Evolutionary conservation across 2,888 invertebrate genomes (phyloP), one percentile per base, ranked within the genome.

Genomic region (Hemithea aestivaria): DNA sequence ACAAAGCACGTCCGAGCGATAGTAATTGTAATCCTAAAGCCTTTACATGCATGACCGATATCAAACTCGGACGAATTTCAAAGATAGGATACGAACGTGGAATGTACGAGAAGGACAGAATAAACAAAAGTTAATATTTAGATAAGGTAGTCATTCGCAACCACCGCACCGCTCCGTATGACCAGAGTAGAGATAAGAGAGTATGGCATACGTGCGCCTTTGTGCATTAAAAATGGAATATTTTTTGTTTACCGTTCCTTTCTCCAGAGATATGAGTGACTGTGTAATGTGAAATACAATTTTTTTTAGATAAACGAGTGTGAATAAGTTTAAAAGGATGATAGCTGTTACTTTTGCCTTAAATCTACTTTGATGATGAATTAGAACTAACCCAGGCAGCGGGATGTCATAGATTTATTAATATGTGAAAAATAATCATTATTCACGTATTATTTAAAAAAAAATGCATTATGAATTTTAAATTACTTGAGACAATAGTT

Each of bases 61-160:
- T 53, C 43, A 54, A 48, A 52, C 48, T 58, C 63, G 69, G 68
- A 65, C 64, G 56, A 53, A 53, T 62, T 64, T 56, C 55, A 63
- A 60, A 71, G 68, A 70, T 70, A 68, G 62, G 63, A 16, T 55
- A 70, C 68, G 68, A 56, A 60, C 56, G 61, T 56, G 40, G 68
- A 69, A 72, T 71, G 57, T 66, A 68, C 73, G 72, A 68, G 66
- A 64, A 67, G 69, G 66, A 52, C 58, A 56, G 64, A 65, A 69
- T 72, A 73, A 75, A 74, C 74, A 73, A 72, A 69, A 62, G 73
- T 71, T 72, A 71, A 74, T 77, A 77, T 73, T 74, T 66, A 75
- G 77, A 77, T 77, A 77, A 73, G 73, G 53, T 57, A 62, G 51
- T 61, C 61, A 70, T 66, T 67, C 55, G 58, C 57, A 63, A 58